Conservation (phyloP, 37 sponge, comb jelly and placozoan genomes). For the Aphrocallistes beatrix region DNA sequence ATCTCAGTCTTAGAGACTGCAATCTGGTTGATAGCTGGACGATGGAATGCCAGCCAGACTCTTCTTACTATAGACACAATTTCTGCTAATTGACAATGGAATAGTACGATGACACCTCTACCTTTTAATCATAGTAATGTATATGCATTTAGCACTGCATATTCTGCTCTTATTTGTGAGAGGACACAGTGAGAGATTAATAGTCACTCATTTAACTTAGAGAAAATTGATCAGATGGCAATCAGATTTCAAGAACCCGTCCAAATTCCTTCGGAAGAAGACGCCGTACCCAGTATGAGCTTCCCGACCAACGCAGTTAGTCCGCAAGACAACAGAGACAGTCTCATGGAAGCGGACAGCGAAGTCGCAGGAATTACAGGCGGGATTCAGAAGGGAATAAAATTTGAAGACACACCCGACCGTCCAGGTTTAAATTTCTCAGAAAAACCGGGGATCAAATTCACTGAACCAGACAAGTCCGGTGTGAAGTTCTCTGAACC, state of each 20-base stretch:
- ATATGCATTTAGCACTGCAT: no score
- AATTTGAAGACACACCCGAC: background rate
- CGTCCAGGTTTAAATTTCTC: no score
- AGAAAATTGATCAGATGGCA: background rate
- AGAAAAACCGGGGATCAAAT: background rate
- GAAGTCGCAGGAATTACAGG: background rate
- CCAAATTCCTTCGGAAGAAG: background rate
- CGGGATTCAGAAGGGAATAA: background rate
- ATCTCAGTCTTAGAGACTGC: no score
- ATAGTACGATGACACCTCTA: no score
- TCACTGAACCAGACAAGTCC: background rate
- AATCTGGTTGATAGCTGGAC: no score
- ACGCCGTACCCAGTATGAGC: background rate
- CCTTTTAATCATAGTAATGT: no score
- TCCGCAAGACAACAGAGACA: slow-evolving; percentile 15
- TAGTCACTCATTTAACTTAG: no score
- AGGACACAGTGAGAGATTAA: no score
- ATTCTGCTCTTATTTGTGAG: no score
- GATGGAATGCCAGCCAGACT: no score
- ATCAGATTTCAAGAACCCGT: background rate
- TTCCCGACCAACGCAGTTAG: background rate
- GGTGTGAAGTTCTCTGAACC: background rate
- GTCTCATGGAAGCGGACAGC: background rate
- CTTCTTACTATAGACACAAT: no score
- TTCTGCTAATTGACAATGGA: no score